Percentiles rank a stretch among this genome's conserved stretches.
Conservation (phyloP, 23 tunicate species). For the Botrylloides violaceus region DNA sequence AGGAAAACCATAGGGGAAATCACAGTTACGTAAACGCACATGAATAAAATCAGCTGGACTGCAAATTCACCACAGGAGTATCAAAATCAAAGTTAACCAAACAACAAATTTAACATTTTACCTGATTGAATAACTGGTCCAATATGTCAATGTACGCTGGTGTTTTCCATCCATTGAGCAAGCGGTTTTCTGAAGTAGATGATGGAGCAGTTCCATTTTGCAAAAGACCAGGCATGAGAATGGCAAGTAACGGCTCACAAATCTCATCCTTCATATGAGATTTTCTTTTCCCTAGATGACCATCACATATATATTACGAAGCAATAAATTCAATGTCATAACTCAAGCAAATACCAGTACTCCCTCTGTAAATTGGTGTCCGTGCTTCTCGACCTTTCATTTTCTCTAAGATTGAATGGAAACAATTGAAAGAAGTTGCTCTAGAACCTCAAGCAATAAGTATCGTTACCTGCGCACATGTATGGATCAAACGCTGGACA, state of each 20-base stretch:
- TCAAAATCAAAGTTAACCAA: too few species aligned
- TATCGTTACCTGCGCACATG: constrained; percentile 44
- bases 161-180: not conserved
- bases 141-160: constrained; percentile 53
- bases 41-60: too few species aligned
- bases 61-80: too few species aligned
- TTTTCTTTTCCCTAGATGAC: not conserved
- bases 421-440: too few species aligned
- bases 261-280: not conserved
- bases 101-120: not conserved
- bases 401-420: constrained; percentile 54
- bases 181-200: not conserved
- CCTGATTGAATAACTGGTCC: constrained; percentile 41
- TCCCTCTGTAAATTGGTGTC: not conserved
- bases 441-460: not conserved
- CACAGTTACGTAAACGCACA: too few species aligned
- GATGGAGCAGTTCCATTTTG: not conserved
- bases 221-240: constrained; percentile 6
- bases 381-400: constrained; percentile 60
- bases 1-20: too few species aligned
- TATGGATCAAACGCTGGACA: constrained; percentile 32
- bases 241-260: constrained; percentile 5
- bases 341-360: not conserved
- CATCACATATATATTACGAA: not conserved
- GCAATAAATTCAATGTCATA: not conserved